phyloP scores from a whole-genome alignment of 2,888 invertebrate genomes.

The Ashinkailepas kermadecensis region DNA sequence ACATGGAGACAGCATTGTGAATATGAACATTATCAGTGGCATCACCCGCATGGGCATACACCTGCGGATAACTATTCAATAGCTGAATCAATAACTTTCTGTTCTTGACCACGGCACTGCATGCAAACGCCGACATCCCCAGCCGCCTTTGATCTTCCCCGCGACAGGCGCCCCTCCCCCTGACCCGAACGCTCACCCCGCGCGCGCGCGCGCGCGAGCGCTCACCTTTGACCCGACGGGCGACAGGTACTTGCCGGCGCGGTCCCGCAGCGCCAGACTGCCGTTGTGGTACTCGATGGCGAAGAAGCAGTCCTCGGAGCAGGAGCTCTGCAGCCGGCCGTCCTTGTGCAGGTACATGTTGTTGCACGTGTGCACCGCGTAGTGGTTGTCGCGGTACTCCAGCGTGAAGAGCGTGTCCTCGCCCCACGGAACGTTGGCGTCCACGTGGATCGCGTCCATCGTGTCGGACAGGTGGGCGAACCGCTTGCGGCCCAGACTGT shows the following conservation, averaged over 20 bases:
- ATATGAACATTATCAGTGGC: too few species aligned
- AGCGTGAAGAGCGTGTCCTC: conserved; percentile 92
- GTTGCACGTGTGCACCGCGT: conserved; percentile 92
- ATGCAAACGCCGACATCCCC: too few species aligned
- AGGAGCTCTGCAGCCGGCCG: conserved; percentile 44
- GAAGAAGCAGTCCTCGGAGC: conserved; percentile 72
- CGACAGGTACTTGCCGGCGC: conserved; percentile 79
- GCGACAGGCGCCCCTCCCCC: too few species aligned
- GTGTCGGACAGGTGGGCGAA: conserved; percentile 81
- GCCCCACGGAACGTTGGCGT: conserved; percentile 96
- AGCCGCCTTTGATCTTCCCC: too few species aligned
- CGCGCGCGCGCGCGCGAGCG: too few species aligned
- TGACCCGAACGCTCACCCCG: too few species aligned
- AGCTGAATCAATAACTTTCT: too few species aligned
- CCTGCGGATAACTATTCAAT: too few species aligned
- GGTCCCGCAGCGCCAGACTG: conserved; percentile 63
- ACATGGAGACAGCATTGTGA: too few species aligned
- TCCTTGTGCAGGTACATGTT: conserved; percentile 58
- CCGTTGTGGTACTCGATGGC: conserved; percentile 93
- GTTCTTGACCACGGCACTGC: too few species aligned
- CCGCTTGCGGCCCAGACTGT: conserved; percentile 84
- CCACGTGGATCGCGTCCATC: conserved; percentile 41
- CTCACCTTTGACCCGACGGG: conserved; percentile 77
- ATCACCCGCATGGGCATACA: too few species aligned
- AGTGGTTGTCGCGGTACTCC: conserved; percentile 78